A percentile compares a stretch with the other conserved stretches of the same genome.
These are phyloP conservation scores for Polydrusus cervinus DNA, from an alignment of 2,888 invertebrate species.

Conservation along the genomic window DNA sequence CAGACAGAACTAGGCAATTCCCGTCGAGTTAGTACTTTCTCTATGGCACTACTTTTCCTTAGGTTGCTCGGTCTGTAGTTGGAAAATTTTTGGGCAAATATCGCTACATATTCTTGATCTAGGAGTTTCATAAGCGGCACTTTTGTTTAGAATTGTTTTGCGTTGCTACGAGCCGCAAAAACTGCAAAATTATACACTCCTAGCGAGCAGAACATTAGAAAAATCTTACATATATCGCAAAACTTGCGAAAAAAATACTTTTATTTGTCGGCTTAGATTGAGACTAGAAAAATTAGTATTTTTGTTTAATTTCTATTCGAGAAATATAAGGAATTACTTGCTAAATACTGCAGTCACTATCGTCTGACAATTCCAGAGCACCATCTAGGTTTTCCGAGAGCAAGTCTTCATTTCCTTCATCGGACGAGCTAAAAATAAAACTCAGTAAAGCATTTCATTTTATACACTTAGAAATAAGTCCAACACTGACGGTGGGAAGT, in stretches of 20 bases:
- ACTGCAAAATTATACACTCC: constrained; percentile 32
- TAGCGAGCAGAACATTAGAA: constrained; percentile 24
- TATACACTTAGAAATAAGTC: too few species aligned
- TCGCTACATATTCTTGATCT: constrained; percentile 20
- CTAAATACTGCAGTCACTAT: constrained; percentile 79
- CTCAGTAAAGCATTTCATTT: background rate
- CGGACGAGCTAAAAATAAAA: constrained; percentile 75
- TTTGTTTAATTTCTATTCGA: constrained; percentile 19
- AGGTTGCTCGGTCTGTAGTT: background rate
- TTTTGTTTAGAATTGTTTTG: constrained; percentile 43
- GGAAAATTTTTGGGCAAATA: background rate
- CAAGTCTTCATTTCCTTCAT: constrained; percentile 78
- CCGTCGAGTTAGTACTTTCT: constrained; percentile 8
- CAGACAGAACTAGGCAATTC: constrained; percentile 19
- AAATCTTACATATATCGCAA: constrained; percentile 34
- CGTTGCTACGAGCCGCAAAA: constrained; percentile 33
- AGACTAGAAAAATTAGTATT: constrained; percentile 36
- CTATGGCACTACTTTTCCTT: constrained; percentile 23
- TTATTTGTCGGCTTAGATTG: constrained; percentile 35
- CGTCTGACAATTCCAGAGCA: constrained; percentile 72
- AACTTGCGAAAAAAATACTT: constrained; percentile 43
- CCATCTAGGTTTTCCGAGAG: constrained; percentile 79
- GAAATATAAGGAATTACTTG: constrained; percentile 37
- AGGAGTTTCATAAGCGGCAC: constrained; percentile 44
- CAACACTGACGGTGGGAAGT: too few species aligned